Evolutionary conservation across 1,140 invertebrate genomes (phyloP).

Genomic region (Ptiloglossa arizonensis): DNA sequence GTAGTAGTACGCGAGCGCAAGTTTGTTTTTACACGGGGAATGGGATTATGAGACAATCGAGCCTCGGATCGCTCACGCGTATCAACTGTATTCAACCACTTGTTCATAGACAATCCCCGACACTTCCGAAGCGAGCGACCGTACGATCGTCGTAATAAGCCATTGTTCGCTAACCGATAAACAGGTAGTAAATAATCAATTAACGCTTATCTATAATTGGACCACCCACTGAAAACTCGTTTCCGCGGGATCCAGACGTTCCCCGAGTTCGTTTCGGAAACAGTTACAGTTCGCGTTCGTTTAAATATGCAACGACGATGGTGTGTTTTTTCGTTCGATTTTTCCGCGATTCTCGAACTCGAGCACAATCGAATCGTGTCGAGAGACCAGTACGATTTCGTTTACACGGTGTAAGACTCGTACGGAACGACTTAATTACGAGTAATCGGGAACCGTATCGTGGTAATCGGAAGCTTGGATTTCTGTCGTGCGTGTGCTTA

Average conservation of each 20-base stretch:
- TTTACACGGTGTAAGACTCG: not conserved
- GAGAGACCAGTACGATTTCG: not conserved
- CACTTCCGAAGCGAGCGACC: not conserved
- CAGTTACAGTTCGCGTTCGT: too few relatives aligned
- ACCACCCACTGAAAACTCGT: not conserved
- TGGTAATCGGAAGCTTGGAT: constrained; percentile 23
- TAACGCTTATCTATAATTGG: constrained; percentile 35
- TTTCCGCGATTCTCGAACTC: not conserved
- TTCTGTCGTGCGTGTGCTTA: constrained; percentile 13
- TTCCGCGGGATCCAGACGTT: not conserved
- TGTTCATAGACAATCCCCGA: constrained; percentile 4
- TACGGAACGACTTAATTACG: constrained; percentile 1
- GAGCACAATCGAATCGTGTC: not conserved
- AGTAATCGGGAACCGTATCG: constrained; percentile 27
- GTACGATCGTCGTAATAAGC: constrained; percentile 10
- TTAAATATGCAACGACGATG: not conserved
- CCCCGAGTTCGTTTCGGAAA: too few relatives aligned
- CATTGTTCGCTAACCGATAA: constrained; percentile 35
- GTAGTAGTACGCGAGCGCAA: not conserved
- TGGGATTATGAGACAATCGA: not conserved
- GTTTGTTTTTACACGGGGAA: not conserved
- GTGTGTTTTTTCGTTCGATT: too few relatives aligned
- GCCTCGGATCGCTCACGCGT: not conserved
- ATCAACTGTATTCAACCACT: not conserved
- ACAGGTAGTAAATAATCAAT: constrained; percentile 46